These are phyloP conservation scores for Hydropsyche betteni DNA, from an alignment of 2,888 invertebrate genomes.

Conservation along the genomic window DNA sequence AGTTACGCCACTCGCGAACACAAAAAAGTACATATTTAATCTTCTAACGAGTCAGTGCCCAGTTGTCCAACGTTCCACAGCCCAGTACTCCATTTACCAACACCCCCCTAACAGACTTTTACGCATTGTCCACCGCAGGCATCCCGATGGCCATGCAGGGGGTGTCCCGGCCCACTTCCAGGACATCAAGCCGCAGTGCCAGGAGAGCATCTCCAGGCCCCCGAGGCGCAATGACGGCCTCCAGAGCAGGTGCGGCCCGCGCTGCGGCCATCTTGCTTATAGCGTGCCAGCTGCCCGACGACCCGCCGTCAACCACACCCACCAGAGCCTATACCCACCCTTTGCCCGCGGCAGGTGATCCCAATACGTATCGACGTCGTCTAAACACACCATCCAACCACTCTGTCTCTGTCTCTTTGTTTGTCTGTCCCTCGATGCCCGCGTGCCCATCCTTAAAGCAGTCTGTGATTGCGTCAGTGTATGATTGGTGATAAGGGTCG, in stretches of 20 bases:
- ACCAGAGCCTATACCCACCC: slow-evolving; percentile 56
- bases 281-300: slow-evolving; percentile 82
- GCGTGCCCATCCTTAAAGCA: too few relatives aligned
- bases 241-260: slow-evolving; percentile 93
- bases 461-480: too few relatives aligned
- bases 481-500: too few relatives aligned
- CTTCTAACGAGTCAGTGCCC: too few relatives aligned
- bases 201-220: slow-evolving; percentile 61
- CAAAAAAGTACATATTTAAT: too few relatives aligned
- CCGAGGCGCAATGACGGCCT: slow-evolving; percentile 74
- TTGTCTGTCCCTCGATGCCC: neutral
- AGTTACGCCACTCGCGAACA: too few relatives aligned
- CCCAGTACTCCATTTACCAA: too few relatives aligned
- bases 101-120: too few relatives aligned
- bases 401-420: neutral
- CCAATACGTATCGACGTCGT: slow-evolving; percentile 66
- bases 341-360: slow-evolving; percentile 66
- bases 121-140: slow-evolving; percentile 58
- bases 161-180: slow-evolving; percentile 68
- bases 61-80: too few relatives aligned
- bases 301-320: slow-evolving; percentile 65
- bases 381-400: slow-evolving; percentile 29
- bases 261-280: slow-evolving; percentile 95
- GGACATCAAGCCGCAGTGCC: slow-evolving; percentile 67
- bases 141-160: slow-evolving; percentile 70